These are phyloP conservation scores for Athene cunicularia DNA, from an alignment of 2,113 vertebrate genomes.

Conservation along the genomic window DNA sequence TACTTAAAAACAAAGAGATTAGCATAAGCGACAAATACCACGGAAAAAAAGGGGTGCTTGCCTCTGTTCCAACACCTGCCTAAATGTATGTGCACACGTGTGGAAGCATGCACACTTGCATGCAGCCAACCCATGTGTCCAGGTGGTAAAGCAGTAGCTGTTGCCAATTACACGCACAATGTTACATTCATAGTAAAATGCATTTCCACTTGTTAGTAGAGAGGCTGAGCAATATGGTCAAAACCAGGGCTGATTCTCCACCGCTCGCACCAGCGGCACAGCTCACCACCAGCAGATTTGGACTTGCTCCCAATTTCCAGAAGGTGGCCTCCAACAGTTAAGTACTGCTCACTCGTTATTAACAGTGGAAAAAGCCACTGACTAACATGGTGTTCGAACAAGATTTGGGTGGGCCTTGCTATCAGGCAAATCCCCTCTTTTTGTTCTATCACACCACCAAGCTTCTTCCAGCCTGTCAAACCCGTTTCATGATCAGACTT, in stretches of 20 bases:
- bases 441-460: slow-evolving; percentile 9
- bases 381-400: background rate
- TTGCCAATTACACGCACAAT: background rate
- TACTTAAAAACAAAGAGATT: background rate
- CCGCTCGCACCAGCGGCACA: background rate
- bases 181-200: background rate
- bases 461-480: slow-evolving; percentile 46
- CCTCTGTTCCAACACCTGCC: background rate
- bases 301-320: background rate
- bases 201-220: background rate
- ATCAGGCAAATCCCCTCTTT: slow-evolving; percentile 25
- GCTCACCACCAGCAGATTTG: background rate
- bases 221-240: background rate
- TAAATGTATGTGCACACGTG: background rate
- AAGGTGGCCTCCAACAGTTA: background rate
- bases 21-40: slow-evolving; percentile 17
- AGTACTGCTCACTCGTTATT: background rate
- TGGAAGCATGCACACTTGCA: background rate
- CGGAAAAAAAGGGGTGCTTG: background rate
- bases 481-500: slow-evolving; percentile 53
- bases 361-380: slow-evolving; percentile 21
- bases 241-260: background rate
- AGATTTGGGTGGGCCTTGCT: background rate
- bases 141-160: background rate
- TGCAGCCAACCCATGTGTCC: background rate